Conservation (phyloP, 2,113 vertebrate genomes). For the Gambusia holbrooki region DNA sequence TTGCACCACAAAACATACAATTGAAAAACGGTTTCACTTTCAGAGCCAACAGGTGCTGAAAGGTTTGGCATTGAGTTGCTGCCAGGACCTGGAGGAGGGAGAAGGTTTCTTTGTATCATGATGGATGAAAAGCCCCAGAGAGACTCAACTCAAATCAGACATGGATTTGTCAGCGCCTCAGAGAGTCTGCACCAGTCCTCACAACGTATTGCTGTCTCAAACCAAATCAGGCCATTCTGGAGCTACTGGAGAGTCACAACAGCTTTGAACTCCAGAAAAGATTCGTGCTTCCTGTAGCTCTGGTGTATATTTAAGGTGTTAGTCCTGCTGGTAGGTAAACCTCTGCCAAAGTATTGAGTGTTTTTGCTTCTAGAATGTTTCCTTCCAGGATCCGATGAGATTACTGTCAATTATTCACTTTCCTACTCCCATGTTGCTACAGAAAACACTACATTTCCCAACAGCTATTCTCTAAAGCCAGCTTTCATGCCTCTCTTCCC, state of each 20-base stretch:
- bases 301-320: neutral
- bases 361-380: too few relatives aligned
- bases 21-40: neutral
- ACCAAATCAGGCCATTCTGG: neutral
- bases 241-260: neutral
- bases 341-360: too few relatives aligned
- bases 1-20: neutral
- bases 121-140: neutral
- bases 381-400: too few relatives aligned
- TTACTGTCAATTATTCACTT: neutral
- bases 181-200: too few relatives aligned
- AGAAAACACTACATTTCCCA: constrained; percentile 39
- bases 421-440: neutral
- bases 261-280: neutral
- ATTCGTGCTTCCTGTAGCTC: neutral
- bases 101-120: constrained; percentile 12
- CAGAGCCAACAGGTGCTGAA: constrained; percentile 29
- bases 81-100: constrained; percentile 8
- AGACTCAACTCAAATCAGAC: neutral
- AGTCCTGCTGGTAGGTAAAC: too few relatives aligned
- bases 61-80: constrained; percentile 9
- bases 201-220: too few relatives aligned
- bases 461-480: constrained; percentile 14
- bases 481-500: constrained; percentile 54
- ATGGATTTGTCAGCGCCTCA: too few relatives aligned